Evolutionary conservation across 2,797 vertebrate species (phyloP).

Genomic region (Helostoma temminkii): DNA sequence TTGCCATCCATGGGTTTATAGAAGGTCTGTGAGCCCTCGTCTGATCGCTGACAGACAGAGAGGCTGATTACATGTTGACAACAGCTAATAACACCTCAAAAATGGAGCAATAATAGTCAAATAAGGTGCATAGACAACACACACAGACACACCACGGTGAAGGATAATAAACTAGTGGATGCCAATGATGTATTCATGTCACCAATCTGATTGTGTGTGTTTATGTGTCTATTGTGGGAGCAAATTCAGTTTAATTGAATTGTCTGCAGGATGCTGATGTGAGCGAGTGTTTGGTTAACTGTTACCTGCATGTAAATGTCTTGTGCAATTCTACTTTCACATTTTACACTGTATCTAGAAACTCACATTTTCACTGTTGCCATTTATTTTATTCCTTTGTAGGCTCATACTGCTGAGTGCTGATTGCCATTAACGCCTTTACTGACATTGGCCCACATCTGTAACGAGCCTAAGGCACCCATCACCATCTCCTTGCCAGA

Average conservation of each 20-base stretch:
- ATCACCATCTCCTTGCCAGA: background rate
- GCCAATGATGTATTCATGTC: slow-evolving; percentile 18
- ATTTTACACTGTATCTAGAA: slow-evolving; percentile 35
- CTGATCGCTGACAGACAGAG: slow-evolving; percentile 18
- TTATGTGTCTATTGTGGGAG: slow-evolving; percentile 30
- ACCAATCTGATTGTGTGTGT: background rate
- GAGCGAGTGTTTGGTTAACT: slow-evolving; percentile 40
- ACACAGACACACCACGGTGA: background rate
- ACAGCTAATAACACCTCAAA: slow-evolving; percentile 12
- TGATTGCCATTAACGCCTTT: slow-evolving; percentile 69
- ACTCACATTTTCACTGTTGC: slow-evolving; percentile 35
- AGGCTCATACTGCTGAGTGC: slow-evolving; percentile 61
- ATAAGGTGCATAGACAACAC: slow-evolving; percentile 19
- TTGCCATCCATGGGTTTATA: background rate
- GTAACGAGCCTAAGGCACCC: slow-evolving; percentile 34
- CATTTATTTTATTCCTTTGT: slow-evolving; percentile 54
- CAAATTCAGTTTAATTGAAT: slow-evolving; percentile 75
- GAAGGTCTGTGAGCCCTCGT: background rate
- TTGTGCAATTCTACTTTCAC: slow-evolving; percentile 14
- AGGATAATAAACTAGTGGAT: slow-evolving; percentile 1
- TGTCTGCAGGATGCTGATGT: slow-evolving; percentile 50
- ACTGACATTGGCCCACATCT: slow-evolving; percentile 22
- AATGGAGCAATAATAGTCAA: slow-evolving; percentile 23
- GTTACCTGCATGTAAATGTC: slow-evolving; percentile 41
- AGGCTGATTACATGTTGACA: slow-evolving; percentile 26